Base-by-base conservation (phyloP, 2,888 invertebrate species). In the Acanthopleura granulata region DNA sequence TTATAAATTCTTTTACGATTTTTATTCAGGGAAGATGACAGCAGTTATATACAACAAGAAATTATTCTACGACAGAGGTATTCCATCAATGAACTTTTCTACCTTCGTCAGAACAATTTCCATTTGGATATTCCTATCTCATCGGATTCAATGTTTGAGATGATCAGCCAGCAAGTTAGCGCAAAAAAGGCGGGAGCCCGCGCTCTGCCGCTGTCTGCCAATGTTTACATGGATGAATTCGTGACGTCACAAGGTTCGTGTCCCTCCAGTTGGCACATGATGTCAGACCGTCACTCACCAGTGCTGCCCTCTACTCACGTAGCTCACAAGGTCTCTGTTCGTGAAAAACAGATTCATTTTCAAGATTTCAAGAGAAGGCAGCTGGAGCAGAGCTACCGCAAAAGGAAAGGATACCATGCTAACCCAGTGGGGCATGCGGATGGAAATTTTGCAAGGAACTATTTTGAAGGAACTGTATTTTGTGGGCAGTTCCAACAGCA, bases 21-120 rank as follows among this genome's bases (percentile, higher is more conserved):
- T 50, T 40, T 25, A 78, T 81, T 51, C 78, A 86, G 87, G 27
- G 86, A 85, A 62, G 85, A 86, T 62, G 85, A 86, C 81, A 86
- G 85, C 73, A 83, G 82, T 6, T 87, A 84, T 74, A 79, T 87
- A 22, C 86, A 87, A 73, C 85, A 87, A 72, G 87, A 87, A 62
- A 77, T 81, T 11, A 57, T 80, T 6, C 75, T 84, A 6, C 77
- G 87, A 14, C 80, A 79, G 51, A 78, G 82, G 18, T 81, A 82
- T 72, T 82, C 83, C 40, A 73, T 86, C n/a, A 72, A 76, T 27
- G 85, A 86, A 57, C 79, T 87, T 11, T 79, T 82, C 40, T 80
- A 78, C 73, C 73, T 81, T 30, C 62, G 75, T 16, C 79, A 80
- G 49, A 71, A 76, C 62, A 27, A 62, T 40, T 40, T 25, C 49